Conservation (phyloP, 2,797 vertebrate species). For the Anniella stebbinsi region DNA sequence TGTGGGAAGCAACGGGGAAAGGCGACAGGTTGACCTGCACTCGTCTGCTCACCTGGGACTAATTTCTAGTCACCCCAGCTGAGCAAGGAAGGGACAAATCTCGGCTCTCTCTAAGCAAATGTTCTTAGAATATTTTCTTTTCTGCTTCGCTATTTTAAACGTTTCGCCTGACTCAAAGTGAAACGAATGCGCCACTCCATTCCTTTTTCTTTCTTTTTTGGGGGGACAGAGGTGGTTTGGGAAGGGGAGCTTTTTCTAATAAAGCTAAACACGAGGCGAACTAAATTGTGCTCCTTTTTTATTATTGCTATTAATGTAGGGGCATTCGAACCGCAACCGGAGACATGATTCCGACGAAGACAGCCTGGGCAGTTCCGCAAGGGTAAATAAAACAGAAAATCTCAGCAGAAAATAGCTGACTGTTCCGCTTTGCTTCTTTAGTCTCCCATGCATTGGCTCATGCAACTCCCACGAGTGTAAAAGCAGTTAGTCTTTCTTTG, state of each 20-base stretch:
- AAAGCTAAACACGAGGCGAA: background rate
- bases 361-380: constrained; percentile 91
- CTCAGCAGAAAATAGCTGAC: background rate
- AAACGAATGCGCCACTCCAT: background rate
- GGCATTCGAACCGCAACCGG: constrained; percentile 81
- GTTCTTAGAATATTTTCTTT: background rate
- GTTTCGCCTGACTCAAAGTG: background rate
- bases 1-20: too few relatives aligned
- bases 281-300: constrained; percentile 56
- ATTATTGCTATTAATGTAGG: constrained; percentile 80
- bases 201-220: too few relatives aligned
- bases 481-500: constrained; percentile 34
- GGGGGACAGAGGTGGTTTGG: too few relatives aligned
- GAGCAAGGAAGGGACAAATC: background rate
- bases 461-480: constrained; percentile 28
- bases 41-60: background rate
- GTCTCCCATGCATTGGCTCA: constrained; percentile 15
- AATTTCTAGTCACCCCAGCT: background rate
- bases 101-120: background rate
- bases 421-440: constrained; percentile 21
- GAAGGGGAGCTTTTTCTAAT: background rate
- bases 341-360: constrained; percentile 94
- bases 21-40: too few relatives aligned
- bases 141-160: background rate
- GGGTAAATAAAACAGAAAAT: constrained; percentile 84